Percentiles rank a stretch among this genome's conserved stretches.
Evolutionary conservation across 2,797 vertebrate species (phyloP).

Genomic region (Muscicapa striata): DNA sequence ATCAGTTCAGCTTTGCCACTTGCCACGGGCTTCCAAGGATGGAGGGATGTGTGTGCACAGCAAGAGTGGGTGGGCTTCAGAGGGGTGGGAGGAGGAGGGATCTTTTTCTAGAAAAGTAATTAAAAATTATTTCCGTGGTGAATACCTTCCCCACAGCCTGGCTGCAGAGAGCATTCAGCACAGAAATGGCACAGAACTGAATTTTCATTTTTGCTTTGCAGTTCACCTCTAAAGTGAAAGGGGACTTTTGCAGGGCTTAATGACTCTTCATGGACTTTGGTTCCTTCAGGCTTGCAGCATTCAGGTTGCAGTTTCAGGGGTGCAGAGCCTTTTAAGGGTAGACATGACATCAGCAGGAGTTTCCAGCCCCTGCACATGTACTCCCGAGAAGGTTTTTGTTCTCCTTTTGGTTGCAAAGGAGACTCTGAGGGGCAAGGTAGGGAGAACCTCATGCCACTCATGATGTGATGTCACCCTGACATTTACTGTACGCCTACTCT

Average conservation of each 20-base stretch:
- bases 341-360: slow-evolving; percentile 68
- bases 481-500: slow-evolving; percentile 64
- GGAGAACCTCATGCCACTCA: slow-evolving; percentile 48
- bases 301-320: slow-evolving; percentile 66
- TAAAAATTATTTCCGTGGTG: background rate
- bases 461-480: slow-evolving; percentile 58
- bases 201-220: slow-evolving; percentile 72
- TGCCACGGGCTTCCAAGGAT: rapidly evolving
- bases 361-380: slow-evolving; percentile 58
- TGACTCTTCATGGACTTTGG: slow-evolving; percentile 52
- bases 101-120: background rate
- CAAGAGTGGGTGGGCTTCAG: background rate
- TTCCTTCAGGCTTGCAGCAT: slow-evolving; percentile 45
- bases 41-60: rapidly evolving
- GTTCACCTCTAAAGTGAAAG: slow-evolving; percentile 55
- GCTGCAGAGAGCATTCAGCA: background rate
- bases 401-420: slow-evolving; percentile 72
- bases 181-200: background rate
- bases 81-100: background rate
- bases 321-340: slow-evolving; percentile 51
- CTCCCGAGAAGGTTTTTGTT: slow-evolving; percentile 69
- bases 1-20: background rate
- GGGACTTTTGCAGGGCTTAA: slow-evolving; percentile 58
- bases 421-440: slow-evolving; percentile 16
- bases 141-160: background rate